Base-by-base conservation (phyloP, 2,888 invertebrate genomes). In the Amitus sp. region DNA sequence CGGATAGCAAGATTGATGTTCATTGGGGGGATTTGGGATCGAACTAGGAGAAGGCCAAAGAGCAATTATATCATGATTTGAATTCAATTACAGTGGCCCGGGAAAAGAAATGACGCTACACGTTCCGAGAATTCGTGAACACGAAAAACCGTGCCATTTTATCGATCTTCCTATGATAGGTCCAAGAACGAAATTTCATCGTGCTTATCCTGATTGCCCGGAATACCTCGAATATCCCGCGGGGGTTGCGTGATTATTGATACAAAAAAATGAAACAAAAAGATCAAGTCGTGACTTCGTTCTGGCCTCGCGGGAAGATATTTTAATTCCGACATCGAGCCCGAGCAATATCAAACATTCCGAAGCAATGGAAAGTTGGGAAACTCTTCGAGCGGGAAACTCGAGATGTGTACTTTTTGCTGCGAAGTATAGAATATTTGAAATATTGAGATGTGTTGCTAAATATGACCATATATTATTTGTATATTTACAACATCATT, bases 1-100 rank as follows among this genome's bases (percentile, higher is more conserved):
- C 30, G 51, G 28, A 28, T 45, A 47, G 4, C 58, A 48, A 63
- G 62, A 63, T 63, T 58, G 55, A 63, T 58, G 53, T 45, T 40
- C 43, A 33, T 33, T 13, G 50, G 27, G 12, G n/a, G 30, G 50
- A 30, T 13, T 13, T 20, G 37, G 37, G n/a, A n/a, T n/a, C n/a
- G n/a, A n/a, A n/a, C n/a, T n/a, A n/a, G 17, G 51, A 19, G 48
- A 43, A 10, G 50, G 30, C 37, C 34, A 33, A 10, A 33, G 51
- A 37, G 58, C 62, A 62, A 62, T 62, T 57, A 58, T 62, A 62
- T 62, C 62, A 58, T 51, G 58, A 58, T 62, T 62, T 62, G 57
- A 58, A 62, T 58, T 62, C 62, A 58, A 62, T 62, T 62, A 62
- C 54, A 54, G 54, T 62, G 58, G 47, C 58, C 54, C 42, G 48